Evolutionary conservation across 2,888 invertebrate genomes (phyloP).

Genomic region (Emesis russula): DNA sequence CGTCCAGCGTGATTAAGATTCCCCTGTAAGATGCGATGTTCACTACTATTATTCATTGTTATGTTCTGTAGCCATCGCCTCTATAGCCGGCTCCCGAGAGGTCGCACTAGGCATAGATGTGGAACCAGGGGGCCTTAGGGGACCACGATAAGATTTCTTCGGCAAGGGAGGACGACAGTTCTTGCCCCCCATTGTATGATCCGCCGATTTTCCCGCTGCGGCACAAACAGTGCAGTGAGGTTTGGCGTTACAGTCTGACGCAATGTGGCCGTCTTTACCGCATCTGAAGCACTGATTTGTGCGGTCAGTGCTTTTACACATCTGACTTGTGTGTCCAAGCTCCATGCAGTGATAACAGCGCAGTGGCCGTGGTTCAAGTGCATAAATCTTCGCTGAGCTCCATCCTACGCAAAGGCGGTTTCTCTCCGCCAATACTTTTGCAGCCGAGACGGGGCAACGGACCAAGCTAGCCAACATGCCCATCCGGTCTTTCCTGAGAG

Average conservation of each 20-base stretch:
- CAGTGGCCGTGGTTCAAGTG: not conserved
- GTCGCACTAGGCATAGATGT: not conserved
- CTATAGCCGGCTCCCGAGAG: not conserved
- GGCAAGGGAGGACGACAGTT: not conserved
- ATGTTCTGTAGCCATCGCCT: not conserved
- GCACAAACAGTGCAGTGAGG: constrained; percentile 24
- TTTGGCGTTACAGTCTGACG: not conserved
- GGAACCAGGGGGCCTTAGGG: too few species aligned
- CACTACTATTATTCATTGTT: not conserved
- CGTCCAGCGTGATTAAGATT: not conserved
- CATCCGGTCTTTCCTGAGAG: not conserved
- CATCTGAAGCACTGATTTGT: not conserved
- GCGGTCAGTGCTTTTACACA: not conserved
- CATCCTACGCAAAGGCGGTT: constrained; percentile 18
- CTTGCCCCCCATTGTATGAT: constrained; percentile 13
- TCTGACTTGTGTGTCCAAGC: not conserved
- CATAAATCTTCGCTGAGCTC: not conserved
- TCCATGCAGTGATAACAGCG: constrained; percentile 29
- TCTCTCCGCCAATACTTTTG: not conserved
- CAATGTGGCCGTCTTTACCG: not conserved
- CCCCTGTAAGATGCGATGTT: not conserved
- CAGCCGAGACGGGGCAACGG: not conserved
- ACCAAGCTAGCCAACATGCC: constrained; percentile 4
- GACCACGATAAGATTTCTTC: not conserved
- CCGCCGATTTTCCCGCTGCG: constrained; percentile 6